Percentiles rank a stretch among this genome's conserved stretches.
Evolutionary conservation across 2,113 vertebrate genomes (phyloP).

Genomic region (Odontesthes bonariensis): DNA sequence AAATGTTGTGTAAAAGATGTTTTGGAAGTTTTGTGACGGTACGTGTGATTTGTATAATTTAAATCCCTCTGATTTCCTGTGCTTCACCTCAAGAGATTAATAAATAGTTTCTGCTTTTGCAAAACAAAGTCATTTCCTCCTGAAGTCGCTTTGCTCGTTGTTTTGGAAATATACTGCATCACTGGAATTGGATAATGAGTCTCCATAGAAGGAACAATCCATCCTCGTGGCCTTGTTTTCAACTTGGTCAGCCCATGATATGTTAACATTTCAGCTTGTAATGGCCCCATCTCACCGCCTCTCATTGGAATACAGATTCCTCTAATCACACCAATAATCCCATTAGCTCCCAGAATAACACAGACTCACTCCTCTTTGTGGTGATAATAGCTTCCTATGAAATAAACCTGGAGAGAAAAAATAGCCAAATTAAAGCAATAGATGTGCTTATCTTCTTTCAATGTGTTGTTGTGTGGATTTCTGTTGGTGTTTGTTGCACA

Average conservation of each 20-base stretch:
- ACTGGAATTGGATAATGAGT: constrained; percentile 60
- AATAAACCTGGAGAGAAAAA: constrained; percentile 44
- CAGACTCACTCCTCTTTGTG: constrained; percentile 27
- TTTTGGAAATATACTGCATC: constrained; percentile 58
- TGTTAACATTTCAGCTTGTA: constrained; percentile 55
- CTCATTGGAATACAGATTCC: constrained; percentile 61
- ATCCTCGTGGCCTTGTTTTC: constrained; percentile 49
- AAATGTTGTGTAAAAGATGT: not conserved
- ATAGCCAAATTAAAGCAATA: constrained; percentile 40
- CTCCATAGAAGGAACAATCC: constrained; percentile 58
- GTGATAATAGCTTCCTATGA: constrained; percentile 54
- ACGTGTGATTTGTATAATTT: not conserved
- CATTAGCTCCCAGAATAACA: constrained; percentile 57
- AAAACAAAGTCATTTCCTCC: constrained; percentile 46
- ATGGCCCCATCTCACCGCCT: constrained; percentile 51
- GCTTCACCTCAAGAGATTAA: not conserved
- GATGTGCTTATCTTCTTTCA: constrained; percentile 46
- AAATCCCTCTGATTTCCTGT: constrained; percentile 9
- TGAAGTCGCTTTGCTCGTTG: constrained; percentile 31
- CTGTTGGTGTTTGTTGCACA: constrained; percentile 6
- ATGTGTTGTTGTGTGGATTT: constrained; percentile 19
- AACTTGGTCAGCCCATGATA: constrained; percentile 58
- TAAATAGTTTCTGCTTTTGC: constrained; percentile 22
- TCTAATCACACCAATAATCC: constrained; percentile 70
- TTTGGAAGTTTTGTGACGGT: not conserved